Base-by-base conservation (phyloP, 2,888 invertebrate species). In the Anthophora plumipes region DNA sequence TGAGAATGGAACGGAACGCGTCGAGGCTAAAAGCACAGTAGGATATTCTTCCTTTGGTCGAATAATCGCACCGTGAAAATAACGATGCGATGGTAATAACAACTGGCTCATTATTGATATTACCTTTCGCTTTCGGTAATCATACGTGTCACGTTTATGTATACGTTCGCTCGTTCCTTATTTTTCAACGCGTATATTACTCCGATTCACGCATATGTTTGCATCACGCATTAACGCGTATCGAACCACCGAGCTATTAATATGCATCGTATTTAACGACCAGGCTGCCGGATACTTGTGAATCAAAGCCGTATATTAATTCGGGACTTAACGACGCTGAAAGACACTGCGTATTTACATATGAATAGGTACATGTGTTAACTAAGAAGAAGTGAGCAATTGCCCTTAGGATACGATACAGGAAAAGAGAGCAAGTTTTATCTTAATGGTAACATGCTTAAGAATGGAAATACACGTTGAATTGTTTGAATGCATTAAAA, bases 181-280 rank as follows among this genome's bases (percentile, higher is more conserved):
- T 64, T 59, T 75, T 41, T 67, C 75, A 52, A 25, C n/a, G n/a
- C 57, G 46, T 68, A 76, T 69, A 76, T 76, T 78, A 57, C 68
- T 46, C 63, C 20, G 78, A 78, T 78, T 78, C 78, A 39, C 50
- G 68, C 69, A 64, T 69, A 63, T 52, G 59, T 64, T 76, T 59
- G 57, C 69, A 69, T 57, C 48, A 22, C 59, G 64, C 70, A 48
- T 79, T 70, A 77, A 70, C 68, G 68, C 77, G 76, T 76, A 78
- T 78, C 77, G 76, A 64, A 63, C 55, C 67, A 50, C 41, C 37
- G 11, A 46, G 55, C 57, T 70, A 77, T 77, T 79, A 77, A 79
- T 79, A 77, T 14, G 77, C 77, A 78, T 69, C 78, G 78, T 25
- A 37, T 69, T 78, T 78, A 78, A 78, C 76, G 78, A 78, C 41